These are phyloP conservation scores for Eurois occulta DNA, from an alignment of 2,888 invertebrate species.

Conservation along the genomic window DNA sequence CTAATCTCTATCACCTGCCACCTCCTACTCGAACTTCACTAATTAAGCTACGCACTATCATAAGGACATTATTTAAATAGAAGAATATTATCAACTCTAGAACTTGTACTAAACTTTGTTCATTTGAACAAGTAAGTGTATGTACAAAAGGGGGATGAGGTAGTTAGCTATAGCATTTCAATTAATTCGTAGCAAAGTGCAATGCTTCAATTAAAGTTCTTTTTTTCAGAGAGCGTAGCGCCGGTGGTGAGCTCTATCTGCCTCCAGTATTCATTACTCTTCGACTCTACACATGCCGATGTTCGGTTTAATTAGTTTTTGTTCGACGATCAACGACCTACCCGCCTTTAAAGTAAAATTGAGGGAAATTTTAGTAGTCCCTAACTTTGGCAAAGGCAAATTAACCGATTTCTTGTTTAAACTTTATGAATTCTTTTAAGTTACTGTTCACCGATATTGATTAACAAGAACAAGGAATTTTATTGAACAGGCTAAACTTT, in stretches of 20 bases:
- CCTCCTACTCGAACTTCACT: conserved; percentile 35
- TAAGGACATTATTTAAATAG: conserved; percentile 18
- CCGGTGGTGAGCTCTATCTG: conserved; percentile 69
- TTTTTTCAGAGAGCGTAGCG: conserved; percentile 72
- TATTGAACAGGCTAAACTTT: conserved; percentile 27
- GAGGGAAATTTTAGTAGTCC: conserved; percentile 69
- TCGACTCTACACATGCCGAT: conserved; percentile 82
- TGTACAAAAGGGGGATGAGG: conserved; percentile 19
- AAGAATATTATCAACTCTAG: conserved; percentile 17
- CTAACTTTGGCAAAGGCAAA: conserved; percentile 53
- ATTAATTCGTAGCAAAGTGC: conserved; percentile 77
- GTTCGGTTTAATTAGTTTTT: conserved; percentile 88
- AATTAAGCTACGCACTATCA: conserved; percentile 57
- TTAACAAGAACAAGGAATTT: conserved; percentile 36
- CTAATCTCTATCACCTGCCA: conserved; percentile 56
- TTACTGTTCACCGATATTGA: conserved; percentile 45
- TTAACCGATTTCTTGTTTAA: conserved; percentile 57
- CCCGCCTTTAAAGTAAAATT: conserved; percentile 74
- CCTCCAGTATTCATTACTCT: conserved; percentile 84
- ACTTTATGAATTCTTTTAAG: conserved; percentile 44
- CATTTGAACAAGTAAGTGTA: conserved; percentile 21
- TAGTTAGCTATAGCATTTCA: conserved; percentile 73
- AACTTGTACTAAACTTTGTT: conserved; percentile 20
- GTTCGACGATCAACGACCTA: conserved; percentile 78
- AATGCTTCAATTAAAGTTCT: conserved; percentile 83